Percentiles rank a stretch among this genome's conserved stretches.
Conservation (phyloP, 2,797 vertebrate species). For the Orientallactaga sibirica region DNA sequence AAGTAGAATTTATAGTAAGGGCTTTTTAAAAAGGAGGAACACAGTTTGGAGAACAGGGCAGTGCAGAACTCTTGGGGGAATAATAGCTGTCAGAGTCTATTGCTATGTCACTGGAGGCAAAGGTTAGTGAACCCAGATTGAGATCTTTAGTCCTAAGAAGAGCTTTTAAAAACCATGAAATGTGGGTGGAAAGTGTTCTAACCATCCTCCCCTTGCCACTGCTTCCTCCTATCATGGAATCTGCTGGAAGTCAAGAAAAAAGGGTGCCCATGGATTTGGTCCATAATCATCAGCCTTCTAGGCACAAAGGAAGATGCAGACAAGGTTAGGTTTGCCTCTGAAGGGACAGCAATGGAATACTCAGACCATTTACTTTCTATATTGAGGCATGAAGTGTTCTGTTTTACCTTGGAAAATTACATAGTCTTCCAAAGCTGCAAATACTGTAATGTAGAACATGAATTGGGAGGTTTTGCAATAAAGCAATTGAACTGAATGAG, state of each 20-base stretch:
- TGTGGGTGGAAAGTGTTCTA: not conserved
- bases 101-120: not conserved
- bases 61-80: not conserved
- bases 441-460: slow-evolving; percentile 13
- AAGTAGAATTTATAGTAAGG: not conserved
- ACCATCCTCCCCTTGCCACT: not conserved
- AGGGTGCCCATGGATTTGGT: not conserved
- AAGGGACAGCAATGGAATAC: too few species aligned
- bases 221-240: not conserved
- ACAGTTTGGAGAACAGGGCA: not conserved
- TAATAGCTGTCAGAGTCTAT: not conserved
- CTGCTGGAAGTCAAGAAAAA: not conserved
- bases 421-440: slow-evolving; percentile 39
- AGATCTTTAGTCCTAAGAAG: not conserved
- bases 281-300: not conserved
- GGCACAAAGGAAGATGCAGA: not conserved
- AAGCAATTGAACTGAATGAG: slow-evolving; percentile 60
- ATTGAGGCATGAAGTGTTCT: not conserved
- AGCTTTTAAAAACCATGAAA: not conserved
- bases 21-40: not conserved
- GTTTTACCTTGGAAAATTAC: slow-evolving; percentile 51
- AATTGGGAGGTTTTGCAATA: slow-evolving; percentile 51
- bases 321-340: not conserved
- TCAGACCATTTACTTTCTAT: not conserved
- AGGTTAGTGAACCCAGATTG: not conserved